These are phyloP conservation scores for Hemicrepidius hirtus DNA, from an alignment of 2,888 invertebrate genomes.

Conservation along the genomic window DNA sequence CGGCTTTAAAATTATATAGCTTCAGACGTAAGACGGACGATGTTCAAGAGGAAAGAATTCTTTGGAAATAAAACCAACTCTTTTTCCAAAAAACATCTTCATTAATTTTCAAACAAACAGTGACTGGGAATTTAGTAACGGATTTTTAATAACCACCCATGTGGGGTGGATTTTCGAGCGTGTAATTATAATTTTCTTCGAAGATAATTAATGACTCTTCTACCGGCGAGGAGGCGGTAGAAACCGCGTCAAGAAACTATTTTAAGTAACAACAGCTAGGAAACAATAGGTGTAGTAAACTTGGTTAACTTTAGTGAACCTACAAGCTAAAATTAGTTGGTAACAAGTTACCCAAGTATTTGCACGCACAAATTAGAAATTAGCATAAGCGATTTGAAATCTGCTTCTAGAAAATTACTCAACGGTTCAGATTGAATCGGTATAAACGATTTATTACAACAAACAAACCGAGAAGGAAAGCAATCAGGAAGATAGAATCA, in stretches of 20 bases:
- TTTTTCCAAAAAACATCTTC: no score
- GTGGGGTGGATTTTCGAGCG: neutral
- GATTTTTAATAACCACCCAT: neutral
- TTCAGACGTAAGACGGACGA: neutral
- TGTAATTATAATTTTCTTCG: constrained; percentile 26
- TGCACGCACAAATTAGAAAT: constrained; percentile 54
- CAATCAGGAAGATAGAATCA: no score
- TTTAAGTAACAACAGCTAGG: constrained; percentile 42
- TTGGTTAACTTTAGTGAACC: constrained; percentile 43
- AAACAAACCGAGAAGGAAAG: no score
- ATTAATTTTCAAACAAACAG: neutral
- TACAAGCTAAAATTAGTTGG: constrained; percentile 42
- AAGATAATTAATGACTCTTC: constrained; percentile 37
- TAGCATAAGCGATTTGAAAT: constrained; percentile 42
- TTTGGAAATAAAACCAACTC: no score
- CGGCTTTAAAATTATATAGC: constrained; percentile 26
- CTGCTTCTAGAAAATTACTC: constrained; percentile 13
- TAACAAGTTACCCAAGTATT: constrained; percentile 53
- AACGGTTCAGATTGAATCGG: no score
- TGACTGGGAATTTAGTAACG: neutral
- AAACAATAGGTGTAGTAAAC: constrained; percentile 46
- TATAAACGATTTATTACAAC: no score
- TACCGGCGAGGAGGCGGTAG: no score
- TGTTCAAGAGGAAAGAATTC: neutral
- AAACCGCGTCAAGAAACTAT: constrained; percentile 44